Evolutionary conservation across 2,113 vertebrate genomes (phyloP), one percentile per base, ranked within the genome.

Genomic region (Poecilia latipinna): DNA sequence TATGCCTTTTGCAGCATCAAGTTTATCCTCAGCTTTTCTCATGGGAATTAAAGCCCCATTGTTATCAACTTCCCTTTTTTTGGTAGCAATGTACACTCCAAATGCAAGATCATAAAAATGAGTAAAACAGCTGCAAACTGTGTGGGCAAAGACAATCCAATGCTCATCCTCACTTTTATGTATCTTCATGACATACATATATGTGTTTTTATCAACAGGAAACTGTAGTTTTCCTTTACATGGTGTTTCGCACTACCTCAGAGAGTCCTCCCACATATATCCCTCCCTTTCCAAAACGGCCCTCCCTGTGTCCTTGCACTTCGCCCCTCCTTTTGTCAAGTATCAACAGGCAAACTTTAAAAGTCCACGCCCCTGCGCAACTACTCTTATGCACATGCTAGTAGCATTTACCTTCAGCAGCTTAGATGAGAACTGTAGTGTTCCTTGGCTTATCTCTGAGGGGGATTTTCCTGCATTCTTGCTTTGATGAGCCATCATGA

Each of bases 271-370:
- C 60, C 39, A 48, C 57, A 44, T 74, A 26, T 54, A 51, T 29
- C 70, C 83, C 76, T 77, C 78, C 86, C 77, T 81, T 61, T 64
- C 65, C 62, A 28, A 4, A 12, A 12, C 26, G 35, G 68, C 70
- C 71, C 73, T 78, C 70, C 70, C 66, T 32, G 26, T 72, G 65
- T 74, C 69, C 72, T 62, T 68, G 32, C 66, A 19, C 44, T 48
- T 48, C 13, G 44, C 44, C 15, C 44, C 44, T 48, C 44, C 44
- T 82, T 90, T 82, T 76, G 76, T 92, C 91, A 90, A 93, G 93
- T 92, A 84, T 79, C 74, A 93, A 90, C 92, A 93, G 77, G 91
- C 79, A 89, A 85, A 82, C 75, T 83, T 81, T 85, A 62, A 11
- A 84, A 87, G 87, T 89, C 69, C 85, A 89, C 92, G 68, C 85